Base-by-base conservation (phyloP, 2,888 invertebrate genomes). In the Pterobdella sp. region DNA sequence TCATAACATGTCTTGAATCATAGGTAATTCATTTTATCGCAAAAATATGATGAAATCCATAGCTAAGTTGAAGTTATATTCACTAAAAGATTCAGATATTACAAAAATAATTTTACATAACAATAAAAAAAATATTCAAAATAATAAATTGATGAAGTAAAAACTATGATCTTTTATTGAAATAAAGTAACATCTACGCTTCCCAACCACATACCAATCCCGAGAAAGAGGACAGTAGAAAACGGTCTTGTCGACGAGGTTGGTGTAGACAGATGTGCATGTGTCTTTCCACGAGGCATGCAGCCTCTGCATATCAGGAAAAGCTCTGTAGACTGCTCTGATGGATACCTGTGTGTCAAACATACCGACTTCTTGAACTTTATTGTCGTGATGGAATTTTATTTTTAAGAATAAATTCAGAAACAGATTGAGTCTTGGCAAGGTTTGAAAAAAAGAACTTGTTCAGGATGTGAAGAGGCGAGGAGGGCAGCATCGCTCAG, bases 401-500 rank as follows among this genome's bases (percentile, higher is more conserved):
- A 22, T 42, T 14, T 42, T 14, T 7, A 42, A 42, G 22, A 42
- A 42, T 42, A 42, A 65, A n/a, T n/a, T n/a, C n/a, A n/a, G n/a
- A n/a, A 31, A 18, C 73, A 18, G 3, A 75, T 74, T 32, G 78
- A 56, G 26, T 77, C 68, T n/a, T n/a, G 22, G 49, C 22, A 22
- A 14, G 49, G 49, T 56, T 56, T 4, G n/a, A 14, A 18, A 56
- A 26, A 56, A 7, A 56, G n/a, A 7, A 56, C n/a, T 3, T 72
- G 18, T n/a, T 56, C 60, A 56, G 60, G 60, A 72, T 34, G 77
- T 63, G 29, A 77, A 64, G 14, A 26, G 49, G 67, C 66, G n/a
- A 73, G 49, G 22, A 74, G 14, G 14, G 77, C 76, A 34, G 80
- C 75, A 31, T 77, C 72, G 26, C 74, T 72, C 10, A 81, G 35